Percentiles rank a stretch among this genome's conserved stretches.
These are phyloP conservation scores for Pimpla rufipes DNA, from an alignment of 2,888 invertebrate species.

Conservation along the genomic window DNA sequence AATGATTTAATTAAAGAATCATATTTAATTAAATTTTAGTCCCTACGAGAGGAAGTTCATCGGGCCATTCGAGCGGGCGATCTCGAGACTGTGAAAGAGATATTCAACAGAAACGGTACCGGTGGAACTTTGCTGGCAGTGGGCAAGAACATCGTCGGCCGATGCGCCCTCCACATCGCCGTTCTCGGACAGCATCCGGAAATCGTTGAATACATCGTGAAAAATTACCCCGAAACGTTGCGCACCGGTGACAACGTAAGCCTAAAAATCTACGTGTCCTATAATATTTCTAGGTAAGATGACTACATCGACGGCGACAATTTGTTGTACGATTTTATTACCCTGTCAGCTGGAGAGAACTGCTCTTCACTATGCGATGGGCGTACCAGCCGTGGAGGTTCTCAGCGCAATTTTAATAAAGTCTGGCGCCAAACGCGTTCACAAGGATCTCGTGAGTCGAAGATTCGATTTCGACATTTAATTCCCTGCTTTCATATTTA, in stretches of 20 bases:
- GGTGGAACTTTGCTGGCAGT: conserved; percentile 87
- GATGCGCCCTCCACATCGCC: conserved; percentile 94
- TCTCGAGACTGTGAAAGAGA: conserved; percentile 87
- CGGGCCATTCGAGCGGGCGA: conserved; percentile 90
- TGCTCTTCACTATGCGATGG: conserved; percentile 96
- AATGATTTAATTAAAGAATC: no score
- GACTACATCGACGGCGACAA: conserved; percentile 3
- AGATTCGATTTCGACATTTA: conserved; percentile 86
- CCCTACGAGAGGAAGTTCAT: conserved; percentile 92
- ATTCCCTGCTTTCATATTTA: conserved; percentile 16
- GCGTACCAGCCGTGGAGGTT: conserved; percentile 93
- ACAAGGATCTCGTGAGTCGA: conserved; percentile 90
- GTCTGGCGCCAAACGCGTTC: conserved; percentile 93
- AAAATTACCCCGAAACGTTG: conserved; percentile 90
- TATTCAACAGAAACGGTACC: conserved; percentile 86
- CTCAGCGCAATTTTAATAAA: conserved; percentile 93
- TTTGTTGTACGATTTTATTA: neutral
- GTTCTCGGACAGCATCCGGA: conserved; percentile 94
- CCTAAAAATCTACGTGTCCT: conserved; percentile 35
- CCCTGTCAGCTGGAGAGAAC: conserved; percentile 92
- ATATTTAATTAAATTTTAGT: conserved; percentile 85
- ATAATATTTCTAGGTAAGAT: conserved; percentile 1
- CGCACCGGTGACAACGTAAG: conserved; percentile 94
- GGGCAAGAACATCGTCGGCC: conserved; percentile 90
- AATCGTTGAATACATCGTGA: conserved; percentile 92